Base-by-base conservation (phyloP, 1,140 invertebrate species). In the Parasteatoda tepidariorum region DNA sequence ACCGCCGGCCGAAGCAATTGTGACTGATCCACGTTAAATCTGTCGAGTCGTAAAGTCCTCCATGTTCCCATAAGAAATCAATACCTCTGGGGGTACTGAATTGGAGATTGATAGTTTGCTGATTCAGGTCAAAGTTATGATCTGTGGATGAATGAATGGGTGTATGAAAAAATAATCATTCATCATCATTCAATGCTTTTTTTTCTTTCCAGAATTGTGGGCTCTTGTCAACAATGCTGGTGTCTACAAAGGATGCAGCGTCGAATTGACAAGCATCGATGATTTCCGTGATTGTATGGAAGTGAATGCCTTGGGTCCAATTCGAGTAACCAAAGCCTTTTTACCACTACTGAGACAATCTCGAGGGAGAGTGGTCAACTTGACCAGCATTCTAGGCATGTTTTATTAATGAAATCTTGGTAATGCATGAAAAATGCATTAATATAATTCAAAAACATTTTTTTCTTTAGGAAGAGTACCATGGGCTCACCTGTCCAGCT, bases 141-240 rank as follows among this genome's bases (percentile, higher is more conserved):
- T n/a, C n/a, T n/a, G n/a, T n/a, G n/a, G n/a, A n/a, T n/a, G n/a
- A n/a, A n/a, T n/a, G n/a, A n/a, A n/a, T n/a, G n/a, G n/a, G n/a
- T n/a, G n/a, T n/a, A n/a, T n/a, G n/a, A n/a, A n/a, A n/a, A n/a
- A n/a, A n/a, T n/a, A n/a, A n/a, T n/a, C 38, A 48, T 2, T 4
- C 38, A 13, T 48, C 9, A 1, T 48, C 9, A 4, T 13, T 48
- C 38, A 41, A 61, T 26, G 48, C 5, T 11, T 48, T 13, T 5
- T 54, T 28, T 18, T 33, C 3, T 57, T 3, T 9, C 33, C 4
- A 84, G 83, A 34, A 31, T 41, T 98, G 48, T 97, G 95, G 95
- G 95, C 94, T 6, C 89, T 98, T 54, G 93, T 98, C 7, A 96
- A 97, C 89, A 95, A 95, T 86, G 95, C 95, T 71, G 94, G 94